phyloP scores from a whole-genome alignment of 1,140 invertebrate genomes.

The Arion vulgaris region DNA sequence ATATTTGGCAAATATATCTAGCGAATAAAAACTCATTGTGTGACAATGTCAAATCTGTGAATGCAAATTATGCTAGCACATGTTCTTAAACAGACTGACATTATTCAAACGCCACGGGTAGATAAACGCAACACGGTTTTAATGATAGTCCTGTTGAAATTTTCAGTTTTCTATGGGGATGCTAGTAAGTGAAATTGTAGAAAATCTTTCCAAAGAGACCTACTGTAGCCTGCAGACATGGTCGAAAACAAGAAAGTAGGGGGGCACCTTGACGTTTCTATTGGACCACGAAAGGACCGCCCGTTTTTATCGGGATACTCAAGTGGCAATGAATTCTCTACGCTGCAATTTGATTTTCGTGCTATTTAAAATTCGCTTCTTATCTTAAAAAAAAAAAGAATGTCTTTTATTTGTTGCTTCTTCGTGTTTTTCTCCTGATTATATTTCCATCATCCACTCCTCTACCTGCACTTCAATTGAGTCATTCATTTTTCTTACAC shows the following conservation, averaged over 20 bases:
- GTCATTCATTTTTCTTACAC: neutral
- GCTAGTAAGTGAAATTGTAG: neutral
- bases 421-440: neutral
- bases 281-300: neutral
- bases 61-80: conserved; percentile 1
- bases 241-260: neutral
- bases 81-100: neutral
- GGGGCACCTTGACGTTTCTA: neutral
- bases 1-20: conserved; percentile 15
- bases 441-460: neutral
- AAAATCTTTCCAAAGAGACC: neutral
- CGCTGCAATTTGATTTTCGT: neutral
- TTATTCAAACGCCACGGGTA: conserved; percentile 2
- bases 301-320: neutral
- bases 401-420: neutral
- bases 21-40: neutral
- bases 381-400: neutral
- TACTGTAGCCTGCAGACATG: neutral
- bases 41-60: neutral
- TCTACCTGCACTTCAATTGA: neutral
- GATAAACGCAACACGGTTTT: conserved; percentile 8
- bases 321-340: neutral
- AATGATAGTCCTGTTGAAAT: conserved; percentile 10
- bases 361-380: neutral
- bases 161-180: neutral